Conservation (phyloP, 2,888 invertebrate species). For the Nomada lathburiana region DNA sequence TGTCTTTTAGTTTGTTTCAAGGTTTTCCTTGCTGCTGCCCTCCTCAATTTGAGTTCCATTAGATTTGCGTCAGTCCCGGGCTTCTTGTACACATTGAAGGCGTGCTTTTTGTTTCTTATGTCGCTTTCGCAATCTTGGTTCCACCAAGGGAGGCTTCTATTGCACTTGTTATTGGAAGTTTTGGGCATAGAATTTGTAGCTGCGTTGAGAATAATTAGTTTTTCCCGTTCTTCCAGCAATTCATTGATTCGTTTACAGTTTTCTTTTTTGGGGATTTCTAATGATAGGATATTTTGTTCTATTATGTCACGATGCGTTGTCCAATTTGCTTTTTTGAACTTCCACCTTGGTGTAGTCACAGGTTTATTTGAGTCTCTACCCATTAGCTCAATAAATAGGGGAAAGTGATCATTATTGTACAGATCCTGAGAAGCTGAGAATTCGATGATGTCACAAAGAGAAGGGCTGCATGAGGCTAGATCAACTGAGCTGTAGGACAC, state of each 20-base stretch:
- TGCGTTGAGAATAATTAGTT: background rate
- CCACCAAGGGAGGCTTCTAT: constrained; percentile 14
- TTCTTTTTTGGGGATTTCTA: too few relatives aligned
- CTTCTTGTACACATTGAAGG: constrained; percentile 8
- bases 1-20: constrained; percentile 1
- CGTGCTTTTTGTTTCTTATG: background rate
- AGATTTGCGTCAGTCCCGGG: background rate
- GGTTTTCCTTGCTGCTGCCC: constrained; percentile 5
- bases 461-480: background rate
- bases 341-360: constrained; percentile 1
- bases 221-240: constrained; percentile 1
- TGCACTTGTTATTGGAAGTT: background rate
- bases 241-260: constrained; percentile 4
- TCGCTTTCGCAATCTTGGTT: background rate
- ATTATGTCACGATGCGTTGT: background rate
- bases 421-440: too few relatives aligned
- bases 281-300: too few relatives aligned
- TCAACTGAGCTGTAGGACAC: background rate
- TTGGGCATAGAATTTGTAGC: background rate
- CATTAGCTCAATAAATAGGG: too few relatives aligned
- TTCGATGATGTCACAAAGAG: background rate
- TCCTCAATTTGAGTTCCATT: background rate
- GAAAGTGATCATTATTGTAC: too few relatives aligned
- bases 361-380: too few relatives aligned
- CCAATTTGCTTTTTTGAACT: constrained; percentile 28